Base-by-base conservation (phyloP, 2,113 vertebrate species). In the Puffinus mauretanicus region DNA sequence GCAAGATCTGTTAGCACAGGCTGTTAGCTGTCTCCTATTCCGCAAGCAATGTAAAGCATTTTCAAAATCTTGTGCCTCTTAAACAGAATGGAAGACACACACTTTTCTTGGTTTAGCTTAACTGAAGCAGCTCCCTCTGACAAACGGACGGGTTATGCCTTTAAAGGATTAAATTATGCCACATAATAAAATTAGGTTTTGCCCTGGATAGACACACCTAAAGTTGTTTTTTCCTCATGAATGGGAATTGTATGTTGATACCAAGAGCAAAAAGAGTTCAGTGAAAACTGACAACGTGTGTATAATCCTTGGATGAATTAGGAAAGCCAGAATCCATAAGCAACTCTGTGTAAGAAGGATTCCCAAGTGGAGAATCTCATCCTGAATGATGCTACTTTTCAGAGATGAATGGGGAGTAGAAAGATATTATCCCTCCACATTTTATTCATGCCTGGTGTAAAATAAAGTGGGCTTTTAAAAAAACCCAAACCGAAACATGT, bases 221-320 rank as follows among this genome's bases (percentile, higher is more conserved):
- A 80, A 67, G n/a, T 6, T 90, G 27, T 46, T 42, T 58, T 11
- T 34, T 47, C 2, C 55, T 88, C 44, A 26, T 82, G 91, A 95
- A 91, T 10, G 51, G 40, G 61, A 94, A 83, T 11, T 81, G 60
- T 70, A 60, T 49, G n/a, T 95, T 81, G 58, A 88, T 62, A 79
- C 3, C 1, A 36, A 93, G 89, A 81, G 60, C 60, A 64, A 97
- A 94, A 89, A 29, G 64, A 86, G 58, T 47, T 92, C 57, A 67
- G 58, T 64, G 65, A 94, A 83, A 78, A 85, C 18, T 32, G 36
- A 82, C 70, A 34, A 54, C 55, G 91, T 79, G 51, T 11, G 12
- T 55, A 65, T 95, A 86, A 90, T 96, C 79, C 94, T 78, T 65
- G 67, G 54, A 82, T 94, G 58, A 97, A 96, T 96, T 87, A 94